Evolutionary conservation across 2,888 invertebrate species (phyloP).

Genomic region (Epinotia ramella): DNA sequence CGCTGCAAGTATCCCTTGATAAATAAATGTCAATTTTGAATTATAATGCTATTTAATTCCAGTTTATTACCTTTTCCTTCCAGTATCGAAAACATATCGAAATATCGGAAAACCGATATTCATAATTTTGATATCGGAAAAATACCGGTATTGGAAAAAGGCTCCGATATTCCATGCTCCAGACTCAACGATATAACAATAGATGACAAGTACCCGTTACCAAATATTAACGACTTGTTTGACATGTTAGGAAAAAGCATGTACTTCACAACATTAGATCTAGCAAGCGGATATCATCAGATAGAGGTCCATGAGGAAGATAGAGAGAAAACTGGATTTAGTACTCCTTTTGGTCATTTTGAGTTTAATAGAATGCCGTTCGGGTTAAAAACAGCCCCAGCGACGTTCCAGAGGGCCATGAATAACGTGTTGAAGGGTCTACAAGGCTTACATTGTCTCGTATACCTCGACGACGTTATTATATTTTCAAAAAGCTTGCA

Average conservation of each 20-base stretch:
- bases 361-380: not conserved
- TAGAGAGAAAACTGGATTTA: not conserved
- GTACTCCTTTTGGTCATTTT: not conserved
- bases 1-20: no score
- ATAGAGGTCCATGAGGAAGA: not conserved
- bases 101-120: no score
- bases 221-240: slow-evolving; percentile 51
- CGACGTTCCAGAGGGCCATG: not conserved
- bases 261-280: not conserved
- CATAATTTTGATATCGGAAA: no score
- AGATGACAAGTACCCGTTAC: slow-evolving; percentile 47
- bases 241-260: slow-evolving; percentile 46
- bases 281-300: slow-evolving; percentile 3
- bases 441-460: not conserved
- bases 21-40: no score
- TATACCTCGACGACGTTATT: slow-evolving; percentile 15
- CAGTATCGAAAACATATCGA: no score
- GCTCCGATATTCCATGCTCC: no score
- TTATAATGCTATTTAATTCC: no score
- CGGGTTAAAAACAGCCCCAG: not conserved
- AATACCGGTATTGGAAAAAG: no score
- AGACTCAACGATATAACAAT: slow-evolving; percentile 43
- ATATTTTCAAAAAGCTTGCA: not conserved
- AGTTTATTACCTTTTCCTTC: no score
- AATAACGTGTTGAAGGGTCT: not conserved